Base-by-base conservation (phyloP, 2,888 invertebrate genomes). In the Ypsolopha sequella region DNA sequence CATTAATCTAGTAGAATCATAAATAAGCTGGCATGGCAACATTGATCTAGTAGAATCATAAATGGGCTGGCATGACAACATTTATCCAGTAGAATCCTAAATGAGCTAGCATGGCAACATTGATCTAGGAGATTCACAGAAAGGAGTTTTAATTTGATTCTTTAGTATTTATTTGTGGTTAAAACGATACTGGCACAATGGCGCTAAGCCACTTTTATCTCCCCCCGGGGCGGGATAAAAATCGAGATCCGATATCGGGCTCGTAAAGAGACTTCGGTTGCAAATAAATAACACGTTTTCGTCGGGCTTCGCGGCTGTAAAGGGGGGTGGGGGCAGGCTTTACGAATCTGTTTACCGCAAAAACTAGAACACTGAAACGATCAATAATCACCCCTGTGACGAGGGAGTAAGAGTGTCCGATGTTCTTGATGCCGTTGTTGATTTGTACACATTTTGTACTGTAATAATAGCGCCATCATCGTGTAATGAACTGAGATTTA, bases 201-300 rank as follows among this genome's bases (percentile, higher is more conserved):
- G 61, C 62, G 62, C 60, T 68, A 66, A 70, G 69, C 68, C 66
- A 60, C 64, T 65, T 71, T 69, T 72, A 73, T 71, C 68, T 66
- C 60, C 70, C 72, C 73, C 73, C 59, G 63, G 67, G 72, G 76
- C 71, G 65, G 65, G 64, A 71, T 70, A 69, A 73, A 73, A 74
- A 73, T 74, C 69, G 70, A 68, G 68, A 65, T 64, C 59, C 71
- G 70, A 74, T 79, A 77, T 77, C 76, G 76, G 72, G 69, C 69
- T 73, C 73, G 70, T 76, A 78, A 78, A 76, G 70, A 70, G 70
- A 63, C 66, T 70, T 72, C 63, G 69, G 65, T 62, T 62, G 68
- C 62, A 70, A 70, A 79, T 79, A 78, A 79, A 80, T 80, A 80
- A 78, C 72, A 70, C 66, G 65, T 69, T 65, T 68, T 60, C 64